phyloP scores from a whole-genome alignment of 2,797 vertebrate species.

The Rachycentron canadum region DNA sequence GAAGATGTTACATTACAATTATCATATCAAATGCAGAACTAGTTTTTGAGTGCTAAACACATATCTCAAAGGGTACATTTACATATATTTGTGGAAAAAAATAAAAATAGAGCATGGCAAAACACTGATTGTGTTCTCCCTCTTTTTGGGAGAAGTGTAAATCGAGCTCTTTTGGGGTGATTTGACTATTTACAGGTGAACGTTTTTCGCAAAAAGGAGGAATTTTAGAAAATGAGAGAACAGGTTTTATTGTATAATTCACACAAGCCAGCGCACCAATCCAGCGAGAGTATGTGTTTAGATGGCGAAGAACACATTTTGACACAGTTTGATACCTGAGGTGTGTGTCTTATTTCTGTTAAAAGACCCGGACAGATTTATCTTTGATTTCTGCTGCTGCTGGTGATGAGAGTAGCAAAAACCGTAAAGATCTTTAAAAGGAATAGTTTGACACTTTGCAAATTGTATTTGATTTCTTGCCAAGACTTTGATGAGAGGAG shows the following conservation, averaged over 20 bases:
- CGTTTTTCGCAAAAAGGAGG: constrained; percentile 38
- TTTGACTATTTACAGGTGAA: constrained; percentile 78
- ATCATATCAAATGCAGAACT: constrained; percentile 83
- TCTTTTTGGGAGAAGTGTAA: constrained; percentile 10
- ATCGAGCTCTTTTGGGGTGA: constrained; percentile 38
- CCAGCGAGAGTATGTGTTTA: constrained; percentile 26
- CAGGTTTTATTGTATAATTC: constrained; percentile 31
- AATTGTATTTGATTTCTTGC: constrained; percentile 10
- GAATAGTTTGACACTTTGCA: constrained; percentile 16
- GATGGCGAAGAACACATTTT: constrained; percentile 57
- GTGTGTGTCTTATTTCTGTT: constrained; percentile 52
- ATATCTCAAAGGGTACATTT: constrained; percentile 78
- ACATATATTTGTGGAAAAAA: constrained; percentile 72
- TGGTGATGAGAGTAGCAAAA: constrained; percentile 65
- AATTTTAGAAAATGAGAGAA: constrained; percentile 37
- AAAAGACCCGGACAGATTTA: constrained; percentile 48
- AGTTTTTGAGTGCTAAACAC: constrained; percentile 83
- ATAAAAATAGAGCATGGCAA: constrained; percentile 60
- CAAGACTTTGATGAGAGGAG: constrained; percentile 8
- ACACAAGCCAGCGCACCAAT: constrained; percentile 44
- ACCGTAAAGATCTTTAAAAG: constrained; percentile 13
- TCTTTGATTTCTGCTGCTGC: constrained; percentile 65
- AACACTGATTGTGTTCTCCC: constrained; percentile 67
- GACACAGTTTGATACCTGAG: constrained; percentile 78
- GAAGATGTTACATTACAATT: constrained; percentile 79